These are phyloP conservation scores for Drosophila equinoxialis DNA, from an alignment of 1,140 invertebrate genomes.

Conservation along the genomic window DNA sequence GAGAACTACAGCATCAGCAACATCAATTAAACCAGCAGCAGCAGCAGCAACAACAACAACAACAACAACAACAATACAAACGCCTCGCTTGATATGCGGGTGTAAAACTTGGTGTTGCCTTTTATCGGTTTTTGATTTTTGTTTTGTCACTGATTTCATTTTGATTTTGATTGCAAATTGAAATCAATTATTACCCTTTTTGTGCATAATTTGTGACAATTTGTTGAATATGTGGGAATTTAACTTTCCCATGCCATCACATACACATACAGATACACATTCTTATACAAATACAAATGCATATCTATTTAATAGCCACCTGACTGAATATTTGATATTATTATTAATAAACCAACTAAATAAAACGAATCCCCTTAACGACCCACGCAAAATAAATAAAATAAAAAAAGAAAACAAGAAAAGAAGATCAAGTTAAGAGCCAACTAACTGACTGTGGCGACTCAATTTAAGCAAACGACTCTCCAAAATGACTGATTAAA, in stretches of 20 bases:
- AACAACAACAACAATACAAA: slow-evolving; percentile 46
- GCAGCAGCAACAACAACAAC: slow-evolving; percentile 43
- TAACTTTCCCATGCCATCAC: neutral
- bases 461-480: slow-evolving; percentile 74
- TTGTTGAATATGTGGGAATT: slow-evolving; percentile 37
- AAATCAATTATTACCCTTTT: slow-evolving; percentile 74
- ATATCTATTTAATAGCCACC: slow-evolving; percentile 6
- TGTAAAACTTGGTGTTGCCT: slow-evolving; percentile 57
- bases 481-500: slow-evolving; percentile 73
- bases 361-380: neutral
- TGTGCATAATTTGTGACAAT: slow-evolving; percentile 77
- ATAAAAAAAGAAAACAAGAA: slow-evolving; percentile 16
- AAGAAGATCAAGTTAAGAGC: slow-evolving; percentile 20
- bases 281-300: neutral
- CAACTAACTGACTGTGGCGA: slow-evolving; percentile 51
- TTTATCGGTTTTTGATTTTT: slow-evolving; percentile 70
- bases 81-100: slow-evolving; percentile 58
- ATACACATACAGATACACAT: neutral
- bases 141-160: slow-evolving; percentile 81
- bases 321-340: neutral
- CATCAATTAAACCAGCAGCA: slow-evolving; percentile 57
- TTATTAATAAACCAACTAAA: slow-evolving; percentile 9
- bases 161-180: slow-evolving; percentile 80
- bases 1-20: slow-evolving; percentile 41
- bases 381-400: slow-evolving; percentile 17